Evolutionary conservation across 2,113 vertebrate genomes (phyloP).

Genomic region (Excalfactoria chinensis): DNA sequence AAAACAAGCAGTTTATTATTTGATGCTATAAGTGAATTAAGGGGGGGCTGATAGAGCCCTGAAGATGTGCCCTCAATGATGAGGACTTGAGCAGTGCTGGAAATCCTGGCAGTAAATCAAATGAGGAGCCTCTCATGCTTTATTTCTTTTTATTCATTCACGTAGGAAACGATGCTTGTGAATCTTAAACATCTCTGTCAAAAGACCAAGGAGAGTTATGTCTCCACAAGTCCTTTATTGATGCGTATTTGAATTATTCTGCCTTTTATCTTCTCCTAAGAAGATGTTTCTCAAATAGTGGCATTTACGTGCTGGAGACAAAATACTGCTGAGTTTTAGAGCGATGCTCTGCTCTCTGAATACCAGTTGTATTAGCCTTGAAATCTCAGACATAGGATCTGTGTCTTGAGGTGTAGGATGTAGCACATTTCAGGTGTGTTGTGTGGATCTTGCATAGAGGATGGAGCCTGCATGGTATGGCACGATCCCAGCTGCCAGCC

Average conservation of each 20-base stretch:
- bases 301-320: not conserved
- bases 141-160: not conserved
- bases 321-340: rapidly evolving
- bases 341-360: not conserved
- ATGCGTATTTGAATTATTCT: not conserved
- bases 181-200: not conserved
- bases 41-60: not conserved
- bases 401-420: not conserved
- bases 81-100: not conserved
- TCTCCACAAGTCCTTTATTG: not conserved
- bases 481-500: too few relatives aligned
- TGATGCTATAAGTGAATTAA: not conserved
- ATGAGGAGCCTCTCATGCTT: not conserved
- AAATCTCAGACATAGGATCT: not conserved
- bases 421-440: not conserved
- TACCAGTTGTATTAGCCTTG: not conserved
- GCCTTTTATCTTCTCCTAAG: not conserved
- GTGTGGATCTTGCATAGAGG: not conserved
- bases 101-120: not conserved
- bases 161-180: not conserved
- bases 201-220: not conserved
- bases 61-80: not conserved
- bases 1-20: not conserved
- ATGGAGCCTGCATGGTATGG: not conserved
- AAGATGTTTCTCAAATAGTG: not conserved